Evolutionary conservation across 2,797 vertebrate genomes (phyloP).

Genomic region (Channallabes apus): DNA sequence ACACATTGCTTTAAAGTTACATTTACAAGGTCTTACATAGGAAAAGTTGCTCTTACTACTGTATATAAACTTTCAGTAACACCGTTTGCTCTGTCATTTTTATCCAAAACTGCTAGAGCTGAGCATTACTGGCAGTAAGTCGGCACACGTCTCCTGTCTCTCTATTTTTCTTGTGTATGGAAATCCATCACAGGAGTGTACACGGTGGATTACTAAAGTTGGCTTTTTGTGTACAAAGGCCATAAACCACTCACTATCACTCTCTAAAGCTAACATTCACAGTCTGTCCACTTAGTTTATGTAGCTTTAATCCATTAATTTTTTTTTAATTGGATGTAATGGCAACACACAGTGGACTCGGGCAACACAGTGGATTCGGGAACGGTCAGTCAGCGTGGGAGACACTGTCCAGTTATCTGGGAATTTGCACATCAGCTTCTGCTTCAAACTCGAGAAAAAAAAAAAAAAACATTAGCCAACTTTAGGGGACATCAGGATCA

Average conservation of each 20-base stretch:
- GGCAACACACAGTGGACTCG: slow-evolving; percentile 6
- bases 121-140: not conserved
- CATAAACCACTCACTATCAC: slow-evolving; percentile 33
- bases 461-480: too few species aligned
- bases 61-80: not conserved
- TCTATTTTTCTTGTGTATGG: not conserved
- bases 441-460: too few species aligned
- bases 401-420: not conserved
- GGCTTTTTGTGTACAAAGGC: slow-evolving; percentile 39
- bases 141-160: slow-evolving; percentile 11
- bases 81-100: not conserved
- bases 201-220: slow-evolving; percentile 35
- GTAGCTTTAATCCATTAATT: slow-evolving; percentile 32
- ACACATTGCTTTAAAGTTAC: not conserved
- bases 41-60: not conserved
- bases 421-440: too few species aligned
- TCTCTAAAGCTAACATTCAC: slow-evolving; percentile 34
- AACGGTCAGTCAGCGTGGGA: slow-evolving; percentile 2
- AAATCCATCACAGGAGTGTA: slow-evolving; percentile 25
- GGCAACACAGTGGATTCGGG: not conserved
- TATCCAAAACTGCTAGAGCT: not conserved
- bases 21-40: not conserved
- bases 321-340: slow-evolving; percentile 18
- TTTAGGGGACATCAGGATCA: too few species aligned
- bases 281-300: slow-evolving; percentile 38